Evolutionary conservation across 2,888 invertebrate species (phyloP).

Genomic region (Caprella mutica): DNA sequence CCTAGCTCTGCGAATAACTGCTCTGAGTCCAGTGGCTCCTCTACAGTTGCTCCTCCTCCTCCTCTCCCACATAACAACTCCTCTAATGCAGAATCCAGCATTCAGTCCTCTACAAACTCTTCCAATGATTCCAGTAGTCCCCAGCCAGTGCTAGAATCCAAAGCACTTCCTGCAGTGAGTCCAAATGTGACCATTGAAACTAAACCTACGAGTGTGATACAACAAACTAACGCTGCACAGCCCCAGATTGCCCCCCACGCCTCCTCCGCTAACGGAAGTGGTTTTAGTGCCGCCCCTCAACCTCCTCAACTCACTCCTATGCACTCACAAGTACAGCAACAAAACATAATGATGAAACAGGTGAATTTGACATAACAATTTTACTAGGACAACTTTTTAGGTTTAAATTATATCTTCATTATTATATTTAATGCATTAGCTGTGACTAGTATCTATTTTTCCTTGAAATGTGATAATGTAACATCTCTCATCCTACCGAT

Average conservation of each 20-base stretch:
- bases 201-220: too few relatives aligned
- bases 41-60: background rate
- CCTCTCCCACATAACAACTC: background rate
- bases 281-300: conserved; percentile 16
- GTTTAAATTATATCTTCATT: too few relatives aligned
- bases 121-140: background rate
- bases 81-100: background rate
- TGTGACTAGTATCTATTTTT: too few relatives aligned
- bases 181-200: too few relatives aligned
- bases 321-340: conserved; percentile 40
- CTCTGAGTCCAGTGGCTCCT: background rate
- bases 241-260: background rate
- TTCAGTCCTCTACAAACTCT: background rate
- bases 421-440: too few relatives aligned
- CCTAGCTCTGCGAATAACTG: conserved; percentile 16
- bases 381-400: too few relatives aligned
- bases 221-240: background rate
- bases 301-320: conserved; percentile 33
- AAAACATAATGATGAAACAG: too few relatives aligned
- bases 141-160: background rate
- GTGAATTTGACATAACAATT: too few relatives aligned
- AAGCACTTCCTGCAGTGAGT: background rate
- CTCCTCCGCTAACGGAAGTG: background rate
- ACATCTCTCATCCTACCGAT: too few relatives aligned
- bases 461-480: too few relatives aligned